Evolutionary conservation across 2,888 invertebrate species (phyloP), one percentile per base, ranked within the genome.

Genomic region (Glaucopsyche alexis): DNA sequence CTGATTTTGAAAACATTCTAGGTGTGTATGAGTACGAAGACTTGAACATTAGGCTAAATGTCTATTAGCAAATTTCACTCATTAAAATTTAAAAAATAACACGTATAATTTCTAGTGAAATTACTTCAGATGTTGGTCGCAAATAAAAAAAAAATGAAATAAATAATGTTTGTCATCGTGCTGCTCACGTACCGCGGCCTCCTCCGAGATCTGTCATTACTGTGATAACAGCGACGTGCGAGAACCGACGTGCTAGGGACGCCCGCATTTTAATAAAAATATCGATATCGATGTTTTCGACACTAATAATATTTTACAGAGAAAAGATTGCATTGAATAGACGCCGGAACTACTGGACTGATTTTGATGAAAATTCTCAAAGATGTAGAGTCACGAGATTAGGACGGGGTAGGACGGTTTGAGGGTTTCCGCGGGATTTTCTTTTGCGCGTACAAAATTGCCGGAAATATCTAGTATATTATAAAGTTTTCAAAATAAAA

Each of bases 181-280:
- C 81, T 83, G 83, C 84, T 85, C 91, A 91, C 92, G 92, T 91
- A 88, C 81, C 82, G 83, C 76, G 77, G 81, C 78, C 81, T 83
- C 81, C 66, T 42, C 52, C 52, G 84, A 87, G 91, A 92, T 91
- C 92, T 91, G 92, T 92, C 92, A 93, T 93, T 92, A 92, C 86
- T 84, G 84, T 90, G 93, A 92, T 93, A 91, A 90, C 88, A 89
- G 88, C 82, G 87, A 90, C 91, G 91, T 89, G 89, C 79, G 83
- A 79, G 85, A 84, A 85, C 85, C 85, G 86, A 82, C 83, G 19
- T 52, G 29, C 72, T 87, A 90, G 88, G 79, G 89, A 81, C 82
- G 87, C 72, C 81, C 71, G 72, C 70, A 75, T 77, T 73, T 82
- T 78, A 84, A 82, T 82, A 75, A 76, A 60, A 60, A 52, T 42